These are phyloP conservation scores for Benitochromis conjunctus DNA, from an alignment of 2,113 vertebrate species.

Conservation along the genomic window DNA sequence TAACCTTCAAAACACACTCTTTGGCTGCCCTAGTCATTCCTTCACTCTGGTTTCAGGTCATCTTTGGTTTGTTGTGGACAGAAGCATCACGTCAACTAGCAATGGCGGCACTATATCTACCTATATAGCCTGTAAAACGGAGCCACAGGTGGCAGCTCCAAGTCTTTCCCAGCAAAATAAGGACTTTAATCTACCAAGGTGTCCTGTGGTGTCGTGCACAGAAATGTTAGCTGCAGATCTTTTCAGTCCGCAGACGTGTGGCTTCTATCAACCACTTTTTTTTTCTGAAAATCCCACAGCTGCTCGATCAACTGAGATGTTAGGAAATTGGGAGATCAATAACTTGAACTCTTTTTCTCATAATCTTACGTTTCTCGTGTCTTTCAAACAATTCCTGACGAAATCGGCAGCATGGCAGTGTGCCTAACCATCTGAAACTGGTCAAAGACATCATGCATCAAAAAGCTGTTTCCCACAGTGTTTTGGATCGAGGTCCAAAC, in stretches of 20 bases:
- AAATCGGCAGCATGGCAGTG: fast-evolving
- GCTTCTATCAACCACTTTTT: not conserved
- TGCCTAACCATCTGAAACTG: not conserved
- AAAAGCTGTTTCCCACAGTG: not conserved
- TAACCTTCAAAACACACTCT: not conserved
- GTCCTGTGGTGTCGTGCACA: not conserved
- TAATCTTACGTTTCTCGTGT: not conserved
- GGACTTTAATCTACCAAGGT: not conserved
- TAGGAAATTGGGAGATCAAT: not conserved
- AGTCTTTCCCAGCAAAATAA: not conserved
- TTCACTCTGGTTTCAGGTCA: not conserved
- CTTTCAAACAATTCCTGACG: not conserved
- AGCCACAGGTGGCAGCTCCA: not conserved
- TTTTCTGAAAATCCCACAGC: not conserved
- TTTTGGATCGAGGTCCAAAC: not conserved
- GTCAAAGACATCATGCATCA: not conserved
- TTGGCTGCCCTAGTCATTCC: not conserved
- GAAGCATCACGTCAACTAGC: fast-evolving
- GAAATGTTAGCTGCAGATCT: not conserved
- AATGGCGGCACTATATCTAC: not conserved
- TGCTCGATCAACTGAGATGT: not conserved
- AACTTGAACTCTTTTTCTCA: not conserved
- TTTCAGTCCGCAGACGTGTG: fast-evolving
- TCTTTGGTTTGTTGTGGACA: not conserved
- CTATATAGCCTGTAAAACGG: fast-evolving